Evolutionary conservation across 2,113 vertebrate genomes (phyloP), one percentile per base, ranked within the genome.

Genomic region (Lycaon pictus): DNA sequence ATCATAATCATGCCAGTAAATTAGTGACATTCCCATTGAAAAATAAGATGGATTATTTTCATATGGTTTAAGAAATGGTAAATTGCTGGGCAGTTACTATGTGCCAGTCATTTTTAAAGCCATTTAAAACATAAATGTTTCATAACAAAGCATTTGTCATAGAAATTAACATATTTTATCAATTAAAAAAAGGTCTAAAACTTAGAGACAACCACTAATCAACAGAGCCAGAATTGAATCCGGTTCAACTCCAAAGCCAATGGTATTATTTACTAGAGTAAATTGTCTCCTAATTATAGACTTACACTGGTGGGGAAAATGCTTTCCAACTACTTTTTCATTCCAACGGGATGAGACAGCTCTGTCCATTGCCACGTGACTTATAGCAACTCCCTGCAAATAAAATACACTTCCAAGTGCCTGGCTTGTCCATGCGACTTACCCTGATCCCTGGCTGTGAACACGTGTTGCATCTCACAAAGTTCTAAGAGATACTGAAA

Each of bases 151-250:
- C 16, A 87, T 80, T 93, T 69, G 58, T 93, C 67, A 63, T n/a
- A 92, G 11, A 97, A 91, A 96, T 95, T 72, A 92, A 93, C 37
- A 86, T 62, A 93, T 79, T 82, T 93, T 79, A 29, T 77, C 51
- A 72, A 27, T 83, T 43, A 43, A 43, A 43, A 94, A 92, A 35
- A 92, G 88, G 35, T 22, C 32, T 82, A 82, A 95, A 22, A 1
- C 9, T 72, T 92, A 72, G 35, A 89, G 86, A 93, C 58, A 76
- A 53, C 15, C 48, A 72, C 8, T 22, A 90, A 72, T 95, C 35
- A 93, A 51, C 43, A 60, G 11, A 88, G 48, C 23, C 43, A 89
- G 60, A 85, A 89, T 27, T 92, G 67, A 93, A 87, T 83, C 35
- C 88, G 27, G 3, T 53, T 82, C 11, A 13, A 93, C 20, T 82